A percentile compares a stretch with the other conserved stretches of the same genome.
Evolutionary conservation across 2,888 invertebrate species (phyloP).

Genomic region (Drosophila borborema): DNA sequence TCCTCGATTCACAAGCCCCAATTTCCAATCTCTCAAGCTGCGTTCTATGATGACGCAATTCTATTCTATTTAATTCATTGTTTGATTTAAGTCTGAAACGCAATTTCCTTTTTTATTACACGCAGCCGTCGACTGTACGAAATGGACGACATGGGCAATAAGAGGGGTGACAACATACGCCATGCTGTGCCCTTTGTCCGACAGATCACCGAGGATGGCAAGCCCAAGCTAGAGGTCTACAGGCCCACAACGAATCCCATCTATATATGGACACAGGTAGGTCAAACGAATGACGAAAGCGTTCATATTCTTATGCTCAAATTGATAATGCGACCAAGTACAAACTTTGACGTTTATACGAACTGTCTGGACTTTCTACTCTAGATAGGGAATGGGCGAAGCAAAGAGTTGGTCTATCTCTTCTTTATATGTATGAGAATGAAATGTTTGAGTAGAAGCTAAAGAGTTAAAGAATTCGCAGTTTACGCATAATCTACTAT

Average conservation of each 20-base stretch:
- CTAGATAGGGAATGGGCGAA: not conserved
- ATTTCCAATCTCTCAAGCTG: constrained; percentile 2
- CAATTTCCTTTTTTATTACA: constrained; percentile 34
- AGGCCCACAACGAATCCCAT: constrained; percentile 87
- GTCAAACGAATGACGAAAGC: constrained; percentile 48
- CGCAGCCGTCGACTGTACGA: constrained; percentile 86
- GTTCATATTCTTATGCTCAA: not conserved
- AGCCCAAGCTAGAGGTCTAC: constrained; percentile 87
- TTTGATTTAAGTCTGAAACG: constrained; percentile 27
- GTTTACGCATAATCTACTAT: not conserved
- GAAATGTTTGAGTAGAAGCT: not conserved
- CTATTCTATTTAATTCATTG: constrained; percentile 1
- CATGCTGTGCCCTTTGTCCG: constrained; percentile 88
- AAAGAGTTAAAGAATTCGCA: not conserved
- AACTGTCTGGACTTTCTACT: not conserved
- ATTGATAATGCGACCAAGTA: constrained; percentile 1
- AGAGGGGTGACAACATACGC: constrained; percentile 87
- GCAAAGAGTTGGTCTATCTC: not conserved
- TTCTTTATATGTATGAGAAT: not conserved
- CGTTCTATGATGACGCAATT: constrained; percentile 8
- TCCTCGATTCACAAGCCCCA: not conserved
- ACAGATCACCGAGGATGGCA: constrained; percentile 87
- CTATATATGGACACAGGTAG: constrained; percentile 86
- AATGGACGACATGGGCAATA: constrained; percentile 88
- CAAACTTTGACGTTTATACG: constrained; percentile 26